Percentiles rank a stretch among this genome's conserved stretches.
phyloP scores from a whole-genome alignment of 2,888 invertebrate genomes.

The Bugula neritina region DNA sequence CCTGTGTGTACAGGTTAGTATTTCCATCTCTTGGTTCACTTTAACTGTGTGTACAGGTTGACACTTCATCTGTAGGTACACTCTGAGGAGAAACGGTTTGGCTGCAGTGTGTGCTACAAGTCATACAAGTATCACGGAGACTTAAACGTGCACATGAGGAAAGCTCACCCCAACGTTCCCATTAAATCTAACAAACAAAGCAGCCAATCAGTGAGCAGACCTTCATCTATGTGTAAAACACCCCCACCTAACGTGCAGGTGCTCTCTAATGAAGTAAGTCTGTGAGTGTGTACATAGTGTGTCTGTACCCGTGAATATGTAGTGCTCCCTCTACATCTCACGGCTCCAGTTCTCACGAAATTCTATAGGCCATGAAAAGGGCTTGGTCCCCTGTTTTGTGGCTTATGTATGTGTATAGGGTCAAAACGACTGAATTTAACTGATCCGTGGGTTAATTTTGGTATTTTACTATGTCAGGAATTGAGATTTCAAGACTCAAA shows the following conservation, averaged over 20 bases:
- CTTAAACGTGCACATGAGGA: slow-evolving; percentile 64
- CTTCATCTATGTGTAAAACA: slow-evolving; percentile 23
- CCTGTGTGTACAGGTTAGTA: not conserved
- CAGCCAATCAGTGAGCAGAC: not conserved
- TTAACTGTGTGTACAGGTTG: not conserved
- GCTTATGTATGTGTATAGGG: too few species aligned
- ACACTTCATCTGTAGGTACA: slow-evolving; percentile 39
- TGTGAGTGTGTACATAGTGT: not conserved
- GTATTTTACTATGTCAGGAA: too few species aligned
- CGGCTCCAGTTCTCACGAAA: too few species aligned
- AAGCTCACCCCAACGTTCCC: slow-evolving; percentile 7
- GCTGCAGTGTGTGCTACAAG: slow-evolving; percentile 62
- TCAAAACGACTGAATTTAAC: too few species aligned
- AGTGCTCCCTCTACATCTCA: too few species aligned
- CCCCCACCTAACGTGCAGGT: slow-evolving; percentile 24
- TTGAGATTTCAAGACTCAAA: too few species aligned
- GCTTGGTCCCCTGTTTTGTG: too few species aligned
- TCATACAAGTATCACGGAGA: slow-evolving; percentile 69
- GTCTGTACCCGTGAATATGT: not conserved
- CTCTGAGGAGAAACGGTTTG: slow-evolving; percentile 45
- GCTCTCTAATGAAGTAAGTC: not conserved
- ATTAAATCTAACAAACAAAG: not conserved
- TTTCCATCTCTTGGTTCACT: not conserved
- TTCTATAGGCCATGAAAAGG: too few species aligned
- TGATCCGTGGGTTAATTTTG: too few species aligned